Evolutionary conservation across 2,888 invertebrate species (phyloP), one percentile per base, ranked within the genome.

Genomic region (Brenthis ino): DNA sequence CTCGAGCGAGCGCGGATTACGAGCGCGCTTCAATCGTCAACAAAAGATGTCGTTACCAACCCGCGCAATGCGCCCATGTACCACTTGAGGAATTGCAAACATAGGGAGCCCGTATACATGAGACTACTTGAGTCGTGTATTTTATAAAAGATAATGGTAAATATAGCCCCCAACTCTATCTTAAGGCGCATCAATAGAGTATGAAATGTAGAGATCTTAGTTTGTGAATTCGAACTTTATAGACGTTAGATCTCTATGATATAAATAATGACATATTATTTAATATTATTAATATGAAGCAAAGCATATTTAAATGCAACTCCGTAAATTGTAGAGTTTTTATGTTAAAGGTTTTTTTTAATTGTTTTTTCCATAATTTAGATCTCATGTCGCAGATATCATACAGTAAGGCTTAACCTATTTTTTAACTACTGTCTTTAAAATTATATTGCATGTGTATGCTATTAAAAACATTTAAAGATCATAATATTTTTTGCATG

Each of bases 31-130:
- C 74, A 75, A 73, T 75, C 75, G 71, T 68, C 77, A 80, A 87
- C 87, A 88, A 88, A 88, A 88, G 86, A 87, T 85, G 84, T 85
- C 86, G 85, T 86, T 85, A 83, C 80, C 78, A 73, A 72, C 74
- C 67, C 71, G 67, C 67, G 67, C 74, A 68, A 70, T 66, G 65
- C 68, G 70, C 72, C 67, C 72, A 74, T 69, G 72, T 71, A 67
- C 77, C 77, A 75, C 79, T 80, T 66, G 74, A 76, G 72, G 75
- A 74, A 75, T 75, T 77, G 73, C 72, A 71, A 70, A 75, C 72
- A 74, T 73, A 73, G 75, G 76, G 76, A 69, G 71, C 55, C 68
- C 72, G 69, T 69, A 65, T 63, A 68, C 71, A 64, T 61, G 72
- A 63, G 48, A 64, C 50, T 63, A 66, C 67, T 69, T 68, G 50